A percentile compares a stretch with the other conserved stretches of the same genome.
Conservation (phyloP, 2,113 vertebrate genomes). For the Hippocampus zosterae region DNA sequence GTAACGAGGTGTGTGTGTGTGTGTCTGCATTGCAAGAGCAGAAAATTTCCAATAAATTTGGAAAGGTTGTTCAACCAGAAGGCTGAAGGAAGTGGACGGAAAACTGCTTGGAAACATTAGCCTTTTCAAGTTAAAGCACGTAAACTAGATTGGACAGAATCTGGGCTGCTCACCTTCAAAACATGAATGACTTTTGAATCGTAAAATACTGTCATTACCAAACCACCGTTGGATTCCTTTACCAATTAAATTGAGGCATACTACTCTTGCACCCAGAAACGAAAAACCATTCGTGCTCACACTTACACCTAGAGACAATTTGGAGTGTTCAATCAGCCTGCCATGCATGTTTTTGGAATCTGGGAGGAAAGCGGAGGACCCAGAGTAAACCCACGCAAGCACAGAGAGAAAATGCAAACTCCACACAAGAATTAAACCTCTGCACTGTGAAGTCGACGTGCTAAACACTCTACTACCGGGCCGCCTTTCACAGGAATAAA, state of each 20-base stretch:
- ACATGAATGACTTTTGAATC: neutral
- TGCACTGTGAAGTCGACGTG: too few species aligned
- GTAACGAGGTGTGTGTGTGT: constrained; percentile 3
- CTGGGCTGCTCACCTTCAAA: neutral
- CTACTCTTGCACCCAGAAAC: neutral
- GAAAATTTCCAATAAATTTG: neutral
- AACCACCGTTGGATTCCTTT: too few species aligned
- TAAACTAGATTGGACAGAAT: neutral
- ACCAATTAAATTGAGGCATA: neutral
- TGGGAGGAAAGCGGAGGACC: too few species aligned
- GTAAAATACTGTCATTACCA: neutral
- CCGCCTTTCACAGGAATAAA: too few species aligned
- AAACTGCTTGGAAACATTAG: neutral
- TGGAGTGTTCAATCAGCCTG: too few species aligned
- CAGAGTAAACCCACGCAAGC: too few species aligned
- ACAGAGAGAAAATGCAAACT: too few species aligned
- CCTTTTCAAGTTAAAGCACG: neutral
- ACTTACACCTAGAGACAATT: too few species aligned
- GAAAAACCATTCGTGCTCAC: too few species aligned
- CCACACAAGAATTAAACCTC: too few species aligned
- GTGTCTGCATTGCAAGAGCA: constrained; percentile 3
- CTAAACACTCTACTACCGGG: too few species aligned
- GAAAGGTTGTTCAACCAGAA: neutral
- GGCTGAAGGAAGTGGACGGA: neutral
- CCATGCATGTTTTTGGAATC: too few species aligned